Conservation (phyloP, 2,888 invertebrate species). For the Metalampra italica region DNA sequence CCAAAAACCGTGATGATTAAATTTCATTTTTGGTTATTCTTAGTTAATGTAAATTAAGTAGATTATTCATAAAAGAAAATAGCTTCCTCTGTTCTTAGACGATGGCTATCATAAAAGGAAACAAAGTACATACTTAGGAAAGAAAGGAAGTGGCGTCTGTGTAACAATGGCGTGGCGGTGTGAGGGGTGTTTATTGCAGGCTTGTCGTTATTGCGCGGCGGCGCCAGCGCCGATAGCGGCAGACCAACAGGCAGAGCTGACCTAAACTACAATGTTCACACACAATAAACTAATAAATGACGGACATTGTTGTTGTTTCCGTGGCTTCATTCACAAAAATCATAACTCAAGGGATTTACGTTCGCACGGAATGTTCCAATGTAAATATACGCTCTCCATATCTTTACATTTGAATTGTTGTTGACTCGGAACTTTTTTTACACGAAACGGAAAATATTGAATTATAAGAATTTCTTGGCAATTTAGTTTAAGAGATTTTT, state of each 20-base stretch:
- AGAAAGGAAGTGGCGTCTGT: conserved; percentile 10
- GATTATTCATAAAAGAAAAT: too few species aligned
- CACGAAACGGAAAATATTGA: too few species aligned
- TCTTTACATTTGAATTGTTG: neutral
- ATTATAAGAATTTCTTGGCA: too few species aligned
- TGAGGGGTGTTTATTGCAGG: conserved; percentile 4
- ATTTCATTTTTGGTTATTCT: too few species aligned
- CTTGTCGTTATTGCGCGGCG: neutral
- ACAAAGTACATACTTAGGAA: conserved; percentile 1
- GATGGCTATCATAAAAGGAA: too few species aligned
- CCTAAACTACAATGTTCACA: conserved; percentile 26
- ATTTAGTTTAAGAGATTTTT: too few species aligned
- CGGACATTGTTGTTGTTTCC: conserved; percentile 28
- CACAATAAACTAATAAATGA: conserved; percentile 47
- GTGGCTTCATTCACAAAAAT: conserved; percentile 40
- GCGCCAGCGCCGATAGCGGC: neutral
- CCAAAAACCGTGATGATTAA: too few species aligned
- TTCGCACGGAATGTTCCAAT: conserved; percentile 30
- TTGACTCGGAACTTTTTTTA: conserved; percentile 1
- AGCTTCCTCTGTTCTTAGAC: too few species aligned
- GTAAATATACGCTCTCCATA: conserved; percentile 35
- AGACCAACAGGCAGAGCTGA: neutral
- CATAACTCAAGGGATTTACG: conserved; percentile 23
- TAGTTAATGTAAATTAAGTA: too few species aligned
- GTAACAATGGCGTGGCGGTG: conserved; percentile 9